Percentiles rank a stretch among this genome's conserved stretches.
Conservation (phyloP, 2,113 vertebrate species). For the Nannospalax galili region DNA sequence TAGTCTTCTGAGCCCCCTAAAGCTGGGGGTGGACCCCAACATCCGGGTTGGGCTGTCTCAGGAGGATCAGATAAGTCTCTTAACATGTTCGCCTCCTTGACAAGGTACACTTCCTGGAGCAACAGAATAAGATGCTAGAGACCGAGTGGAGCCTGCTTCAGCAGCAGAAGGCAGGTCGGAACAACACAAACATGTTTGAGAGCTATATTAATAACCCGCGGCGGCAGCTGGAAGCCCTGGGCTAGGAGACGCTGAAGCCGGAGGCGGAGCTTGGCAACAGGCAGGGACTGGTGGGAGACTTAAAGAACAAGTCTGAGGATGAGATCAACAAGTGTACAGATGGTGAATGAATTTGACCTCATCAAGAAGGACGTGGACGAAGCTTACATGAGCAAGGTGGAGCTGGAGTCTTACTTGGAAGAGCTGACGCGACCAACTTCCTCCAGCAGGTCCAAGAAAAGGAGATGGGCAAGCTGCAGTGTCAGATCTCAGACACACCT, state of each 20-base stretch:
- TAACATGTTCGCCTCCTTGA: conserved; percentile 86
- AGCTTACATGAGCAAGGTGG: conserved; percentile 97
- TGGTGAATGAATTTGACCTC: conserved; percentile 89
- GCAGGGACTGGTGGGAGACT: conserved; percentile 91
- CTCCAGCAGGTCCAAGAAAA: conserved; percentile 92
- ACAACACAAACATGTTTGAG: conserved; percentile 91
- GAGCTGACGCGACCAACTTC: conserved; percentile 96
- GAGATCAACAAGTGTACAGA: conserved; percentile 88
- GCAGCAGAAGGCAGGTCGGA: conserved; percentile 87
- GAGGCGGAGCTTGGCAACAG: conserved; percentile 89
- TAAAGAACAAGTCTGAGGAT: conserved; percentile 92
- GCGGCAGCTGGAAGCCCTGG: conserved; percentile 89
- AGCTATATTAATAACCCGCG: conserved; percentile 88
- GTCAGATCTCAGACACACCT: conserved; percentile 92
- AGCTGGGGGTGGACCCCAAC: conserved; percentile 89
- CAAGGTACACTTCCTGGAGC: conserved; percentile 91
- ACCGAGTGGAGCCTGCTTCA: conserved; percentile 94
- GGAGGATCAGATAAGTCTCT: conserved; percentile 86
- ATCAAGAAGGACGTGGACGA: conserved; percentile 95
- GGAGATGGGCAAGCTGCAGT: conserved; percentile 92
- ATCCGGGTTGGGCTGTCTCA: conserved; percentile 81
- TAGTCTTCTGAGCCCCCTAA: conserved; percentile 90
- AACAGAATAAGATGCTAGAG: conserved; percentile 96
- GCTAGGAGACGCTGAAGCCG: conserved; percentile 90
- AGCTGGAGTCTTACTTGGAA: conserved; percentile 94